These are phyloP conservation scores for Indicator maculatus DNA, from an alignment of 2,113 vertebrate genomes.

Conservation along the genomic window DNA sequence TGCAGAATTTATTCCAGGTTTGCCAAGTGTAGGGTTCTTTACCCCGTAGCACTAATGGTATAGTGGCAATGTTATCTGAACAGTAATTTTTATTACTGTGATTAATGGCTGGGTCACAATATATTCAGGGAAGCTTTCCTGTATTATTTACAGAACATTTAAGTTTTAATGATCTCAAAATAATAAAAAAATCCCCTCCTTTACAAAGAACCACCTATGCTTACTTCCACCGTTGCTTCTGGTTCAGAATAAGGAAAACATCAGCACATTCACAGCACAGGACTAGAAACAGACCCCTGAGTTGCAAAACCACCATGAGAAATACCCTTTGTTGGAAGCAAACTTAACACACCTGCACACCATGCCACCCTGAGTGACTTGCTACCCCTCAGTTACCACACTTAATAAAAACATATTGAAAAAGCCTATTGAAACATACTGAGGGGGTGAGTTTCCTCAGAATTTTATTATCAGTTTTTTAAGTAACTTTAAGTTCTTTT, in stretches of 20 bases:
- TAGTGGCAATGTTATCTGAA: background rate
- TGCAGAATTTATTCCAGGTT: background rate
- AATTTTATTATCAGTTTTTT: background rate
- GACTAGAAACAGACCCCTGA: background rate
- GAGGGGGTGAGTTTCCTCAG: background rate
- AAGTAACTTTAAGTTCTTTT: background rate
- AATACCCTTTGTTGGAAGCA: background rate
- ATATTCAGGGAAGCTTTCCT: background rate
- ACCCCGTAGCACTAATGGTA: background rate
- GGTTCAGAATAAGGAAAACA: accelerated
- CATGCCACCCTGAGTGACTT: accelerated
- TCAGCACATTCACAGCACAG: background rate
- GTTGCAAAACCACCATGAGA: background rate
- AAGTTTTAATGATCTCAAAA: background rate
- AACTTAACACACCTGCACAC: background rate
- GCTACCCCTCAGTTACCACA: accelerated
- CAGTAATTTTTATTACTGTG: background rate
- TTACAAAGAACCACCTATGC: background rate
- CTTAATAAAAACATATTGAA: background rate
- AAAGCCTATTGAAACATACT: background rate
- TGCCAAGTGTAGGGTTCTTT: accelerated
- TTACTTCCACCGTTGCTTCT: background rate
- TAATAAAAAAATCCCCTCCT: background rate
- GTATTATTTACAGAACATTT: background rate
- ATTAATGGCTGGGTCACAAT: background rate